Evolutionary conservation across 2,888 invertebrate genomes (phyloP).

Genomic region (Melinaea marsaeus): DNA sequence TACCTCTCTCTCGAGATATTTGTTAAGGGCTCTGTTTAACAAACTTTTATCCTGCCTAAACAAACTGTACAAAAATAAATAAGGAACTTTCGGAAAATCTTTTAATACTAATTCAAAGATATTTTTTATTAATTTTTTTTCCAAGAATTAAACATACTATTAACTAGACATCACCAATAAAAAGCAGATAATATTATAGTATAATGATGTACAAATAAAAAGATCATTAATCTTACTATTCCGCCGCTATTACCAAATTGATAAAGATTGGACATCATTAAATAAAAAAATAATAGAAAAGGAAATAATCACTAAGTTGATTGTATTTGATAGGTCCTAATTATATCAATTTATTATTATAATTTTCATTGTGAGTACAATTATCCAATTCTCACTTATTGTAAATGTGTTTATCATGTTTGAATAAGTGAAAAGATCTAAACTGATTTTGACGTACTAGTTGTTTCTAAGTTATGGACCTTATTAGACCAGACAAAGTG

Average conservation of each 20-base stretch:
- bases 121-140: neutral
- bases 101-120: too few relatives aligned
- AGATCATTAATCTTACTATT: constrained; percentile 51
- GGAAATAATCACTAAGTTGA: neutral
- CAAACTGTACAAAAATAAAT: too few relatives aligned
- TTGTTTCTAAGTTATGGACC: too few relatives aligned
- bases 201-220: constrained; percentile 51
- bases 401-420: too few relatives aligned
- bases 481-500: too few relatives aligned
- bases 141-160: neutral
- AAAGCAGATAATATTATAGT: neutral
- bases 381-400: neutral
- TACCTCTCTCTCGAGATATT: too few relatives aligned
- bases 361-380: neutral
- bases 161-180: neutral
- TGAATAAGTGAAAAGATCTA: too few relatives aligned
- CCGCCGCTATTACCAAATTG: constrained; percentile 50
- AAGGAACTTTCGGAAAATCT: too few relatives aligned
- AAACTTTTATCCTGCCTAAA: too few relatives aligned
- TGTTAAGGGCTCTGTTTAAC: too few relatives aligned
- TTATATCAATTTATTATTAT: neutral
- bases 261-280: constrained; percentile 58
- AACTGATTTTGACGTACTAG: too few relatives aligned
- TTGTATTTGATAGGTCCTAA: constrained; percentile 5
- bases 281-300: constrained; percentile 4